A percentile compares a stretch with the other conserved stretches of the same genome.
These are phyloP conservation scores for Cephus cinctus DNA, from an alignment of 1,140 invertebrate species.

Conservation along the genomic window DNA sequence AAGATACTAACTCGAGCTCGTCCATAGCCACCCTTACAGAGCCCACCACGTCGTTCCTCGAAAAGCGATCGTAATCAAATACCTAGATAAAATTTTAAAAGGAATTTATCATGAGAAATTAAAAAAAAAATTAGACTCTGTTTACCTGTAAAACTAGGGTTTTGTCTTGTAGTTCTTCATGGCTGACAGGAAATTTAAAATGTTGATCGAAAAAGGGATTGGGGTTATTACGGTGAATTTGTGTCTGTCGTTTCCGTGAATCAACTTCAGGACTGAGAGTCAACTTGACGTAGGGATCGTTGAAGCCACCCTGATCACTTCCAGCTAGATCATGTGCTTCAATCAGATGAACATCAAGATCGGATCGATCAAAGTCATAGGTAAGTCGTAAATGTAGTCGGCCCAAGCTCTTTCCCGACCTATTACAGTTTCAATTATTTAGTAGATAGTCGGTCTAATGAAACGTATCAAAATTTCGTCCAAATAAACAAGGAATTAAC, in stretches of 20 bases:
- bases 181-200: conserved; percentile 82
- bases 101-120: too few species aligned
- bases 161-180: conserved; percentile 75
- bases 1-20: conserved; percentile 65
- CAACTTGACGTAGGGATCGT: conserved; percentile 82
- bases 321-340: conserved; percentile 79
- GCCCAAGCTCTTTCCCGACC: conserved; percentile 65
- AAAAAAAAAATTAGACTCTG: not conserved
- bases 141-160: conserved; percentile 68
- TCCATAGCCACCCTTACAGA: conserved; percentile 71
- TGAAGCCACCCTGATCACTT: conserved; percentile 80
- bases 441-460: too few species aligned
- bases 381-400: conserved; percentile 81
- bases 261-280: conserved; percentile 78
- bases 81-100: conserved; percentile 50
- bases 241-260: conserved; percentile 76
- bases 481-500: conserved; percentile 14
- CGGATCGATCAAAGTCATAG: conserved; percentile 87
- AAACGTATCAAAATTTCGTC: conserved; percentile 1
- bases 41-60: conserved; percentile 76
- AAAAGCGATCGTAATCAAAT: conserved; percentile 71
- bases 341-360: conserved; percentile 84
- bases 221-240: conserved; percentile 72
- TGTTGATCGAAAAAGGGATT: conserved; percentile 82
- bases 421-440: not conserved